Evolutionary conservation across 2,113 vertebrate genomes (phyloP).

Genomic region (Tursiops truncatus): DNA sequence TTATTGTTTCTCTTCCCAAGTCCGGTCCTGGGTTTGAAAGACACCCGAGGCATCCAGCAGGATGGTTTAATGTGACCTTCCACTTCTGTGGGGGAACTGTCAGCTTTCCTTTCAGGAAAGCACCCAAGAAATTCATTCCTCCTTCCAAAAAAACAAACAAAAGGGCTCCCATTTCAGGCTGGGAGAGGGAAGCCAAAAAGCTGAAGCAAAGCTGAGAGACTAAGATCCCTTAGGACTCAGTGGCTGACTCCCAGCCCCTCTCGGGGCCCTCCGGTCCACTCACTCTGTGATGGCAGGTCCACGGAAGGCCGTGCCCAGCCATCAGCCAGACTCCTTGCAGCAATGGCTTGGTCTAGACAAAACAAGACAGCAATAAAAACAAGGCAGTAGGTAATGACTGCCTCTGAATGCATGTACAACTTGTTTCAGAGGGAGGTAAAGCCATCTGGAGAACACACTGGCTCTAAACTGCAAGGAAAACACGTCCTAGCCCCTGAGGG

Average conservation of each 20-base stretch:
- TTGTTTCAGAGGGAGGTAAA: slow-evolving; percentile 83
- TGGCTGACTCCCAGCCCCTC: not conserved
- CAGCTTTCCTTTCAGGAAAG: not conserved
- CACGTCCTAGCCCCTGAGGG: slow-evolving; percentile 80
- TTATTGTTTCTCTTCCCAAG: not conserved
- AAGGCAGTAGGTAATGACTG: slow-evolving; percentile 84
- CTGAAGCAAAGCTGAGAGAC: not conserved
- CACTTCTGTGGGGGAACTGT: not conserved
- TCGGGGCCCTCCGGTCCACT: not conserved
- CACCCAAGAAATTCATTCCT: not conserved
- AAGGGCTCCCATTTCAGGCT: not conserved
- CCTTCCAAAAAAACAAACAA: not conserved
- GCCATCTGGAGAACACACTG: slow-evolving; percentile 82
- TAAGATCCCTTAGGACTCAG: not conserved
- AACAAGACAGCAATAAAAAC: slow-evolving; percentile 86
- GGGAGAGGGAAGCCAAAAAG: not conserved
- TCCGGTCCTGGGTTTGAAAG: not conserved
- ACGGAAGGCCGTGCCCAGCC: slow-evolving; percentile 73
- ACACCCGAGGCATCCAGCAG: not conserved
- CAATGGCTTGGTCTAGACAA: slow-evolving; percentile 85
- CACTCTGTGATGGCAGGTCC: slow-evolving; percentile 73
- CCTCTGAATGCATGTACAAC: slow-evolving; percentile 79
- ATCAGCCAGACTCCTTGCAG: slow-evolving; percentile 82
- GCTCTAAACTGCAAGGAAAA: slow-evolving; percentile 81
- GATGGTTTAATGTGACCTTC: not conserved